Base-by-base conservation (phyloP, 64 coral and sea anemone species). In the Pocillopora verrucosa region DNA sequence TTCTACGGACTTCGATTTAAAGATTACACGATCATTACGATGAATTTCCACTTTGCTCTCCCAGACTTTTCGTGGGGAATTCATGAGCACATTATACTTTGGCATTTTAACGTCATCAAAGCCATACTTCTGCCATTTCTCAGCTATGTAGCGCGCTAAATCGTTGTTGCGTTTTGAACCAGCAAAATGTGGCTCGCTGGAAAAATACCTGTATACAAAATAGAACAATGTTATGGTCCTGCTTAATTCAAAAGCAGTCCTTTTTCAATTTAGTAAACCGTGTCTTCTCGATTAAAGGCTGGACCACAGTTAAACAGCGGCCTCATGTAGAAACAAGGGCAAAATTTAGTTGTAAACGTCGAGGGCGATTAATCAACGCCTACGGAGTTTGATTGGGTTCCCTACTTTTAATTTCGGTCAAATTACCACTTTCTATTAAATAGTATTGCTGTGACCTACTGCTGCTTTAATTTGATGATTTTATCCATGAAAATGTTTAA, bases 81-180 rank as follows among this genome's bases (percentile, higher is more conserved):
- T 89, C 41, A 92, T 35, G 3, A 92, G 79, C 13, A 96, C 94
- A 68, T 92, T 77, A 20, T 96, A 96, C 22, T 82, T 89, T 15
- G 90, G 38, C 59, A 92, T 84, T 72, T 89, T 87, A 19, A 92
- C 90, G 35, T 92, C 20, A 74, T 95, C 90, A 74, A 96, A 96
- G 58, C 94, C 94, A 74, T 84, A 78, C 22, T 92, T 63, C 37
- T 16, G 89, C 94, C 94, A 96, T 74, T 89, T 64, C n/a, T 89
- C 59, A 36, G 80, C 75, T 36, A 96, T 92, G 30, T 92, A 11
- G 30, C 58, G 62, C 57, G 87, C 94, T 60, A 96, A 87, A 67
- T 96, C 26, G 59, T 92, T 89, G 76, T 92, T 92, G 30, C 94
- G 88, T 36, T 80, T 76, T 5, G 94, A 89, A 20, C 79, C 86